Conservation (phyloP, 1,140 invertebrate genomes). For the Drosophila orosa region DNA sequence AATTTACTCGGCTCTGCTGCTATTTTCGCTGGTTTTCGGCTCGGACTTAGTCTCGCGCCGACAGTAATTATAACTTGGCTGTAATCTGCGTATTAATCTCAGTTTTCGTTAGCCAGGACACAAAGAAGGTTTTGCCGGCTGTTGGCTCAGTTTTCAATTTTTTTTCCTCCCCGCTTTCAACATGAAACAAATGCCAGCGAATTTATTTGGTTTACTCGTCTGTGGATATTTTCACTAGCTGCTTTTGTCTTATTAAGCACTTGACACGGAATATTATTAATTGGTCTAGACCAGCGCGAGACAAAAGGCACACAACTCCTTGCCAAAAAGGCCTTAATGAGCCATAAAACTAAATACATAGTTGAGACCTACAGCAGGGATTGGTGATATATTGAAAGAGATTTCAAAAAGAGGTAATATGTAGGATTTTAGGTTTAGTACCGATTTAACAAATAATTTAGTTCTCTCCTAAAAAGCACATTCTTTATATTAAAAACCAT, state of each 20-base stretch:
- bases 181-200: slow-evolving; percentile 57
- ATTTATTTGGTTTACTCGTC: slow-evolving; percentile 60
- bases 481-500: not conserved
- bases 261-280: slow-evolving; percentile 78
- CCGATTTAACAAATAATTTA: not conserved
- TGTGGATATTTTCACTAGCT: slow-evolving; percentile 25
- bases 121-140: slow-evolving; percentile 17
- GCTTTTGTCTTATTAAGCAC: slow-evolving; percentile 68
- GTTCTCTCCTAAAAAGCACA: not conserved
- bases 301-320: slow-evolving; percentile 37
- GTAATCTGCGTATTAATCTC: slow-evolving; percentile 78
- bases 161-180: slow-evolving; percentile 8
- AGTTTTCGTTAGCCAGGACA: slow-evolving; percentile 34
- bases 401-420: not conserved
- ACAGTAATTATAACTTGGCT: slow-evolving; percentile 53
- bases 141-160: slow-evolving; percentile 47
- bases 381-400: not conserved
- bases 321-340: slow-evolving; percentile 27
- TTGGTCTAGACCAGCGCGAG: slow-evolving; percentile 66
- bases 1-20: slow-evolving; percentile 47
- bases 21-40: slow-evolving; percentile 7
- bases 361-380: not conserved
- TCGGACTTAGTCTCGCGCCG: not conserved
- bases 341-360: slow-evolving; percentile 29
- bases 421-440: not conserved